These are phyloP conservation scores for Cyphomyrmex costatus DNA, from an alignment of 1,140 invertebrate species.

Conservation along the genomic window DNA sequence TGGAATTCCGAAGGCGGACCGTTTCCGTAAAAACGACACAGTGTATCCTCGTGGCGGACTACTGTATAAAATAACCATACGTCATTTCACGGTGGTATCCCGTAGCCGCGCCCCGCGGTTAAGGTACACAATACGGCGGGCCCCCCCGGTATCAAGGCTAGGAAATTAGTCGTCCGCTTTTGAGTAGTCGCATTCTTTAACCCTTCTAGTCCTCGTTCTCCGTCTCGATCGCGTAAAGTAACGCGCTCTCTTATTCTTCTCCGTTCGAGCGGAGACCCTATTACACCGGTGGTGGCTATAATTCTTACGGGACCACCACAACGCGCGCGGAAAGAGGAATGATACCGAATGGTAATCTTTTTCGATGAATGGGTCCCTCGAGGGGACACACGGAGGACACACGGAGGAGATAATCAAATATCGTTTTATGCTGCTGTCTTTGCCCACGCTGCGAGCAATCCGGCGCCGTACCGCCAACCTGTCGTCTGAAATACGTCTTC, in stretches of 20 bases:
- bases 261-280: conserved; percentile 51
- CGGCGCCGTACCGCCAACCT: conserved; percentile 34
- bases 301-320: conserved; percentile 79
- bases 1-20: not conserved
- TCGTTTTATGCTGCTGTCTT: conserved; percentile 61
- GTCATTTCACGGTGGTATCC: conserved; percentile 66
- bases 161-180: conserved; percentile 70
- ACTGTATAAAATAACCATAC: conserved; percentile 78
- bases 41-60: conserved; percentile 52
- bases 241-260: not conserved
- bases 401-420: conserved; percentile 64
- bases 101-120: conserved; percentile 67
- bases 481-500: conserved; percentile 39
- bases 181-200: conserved; percentile 66
- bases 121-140: conserved; percentile 66
- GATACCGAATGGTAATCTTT: conserved; percentile 68
- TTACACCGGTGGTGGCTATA: conserved; percentile 80
- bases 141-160: conserved; percentile 32
- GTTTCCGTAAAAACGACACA: conserved; percentile 25
- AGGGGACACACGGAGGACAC: too few species aligned
- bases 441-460: conserved; percentile 67
- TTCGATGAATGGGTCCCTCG: conserved; percentile 57
- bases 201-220: conserved; percentile 30
- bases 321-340: conserved; percentile 62
- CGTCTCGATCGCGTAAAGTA: conserved; percentile 13